A percentile compares a stretch with the other conserved stretches of the same genome.
Evolutionary conservation across 2,888 invertebrate species (phyloP).

Genomic region (Isotomurus palustris): DNA sequence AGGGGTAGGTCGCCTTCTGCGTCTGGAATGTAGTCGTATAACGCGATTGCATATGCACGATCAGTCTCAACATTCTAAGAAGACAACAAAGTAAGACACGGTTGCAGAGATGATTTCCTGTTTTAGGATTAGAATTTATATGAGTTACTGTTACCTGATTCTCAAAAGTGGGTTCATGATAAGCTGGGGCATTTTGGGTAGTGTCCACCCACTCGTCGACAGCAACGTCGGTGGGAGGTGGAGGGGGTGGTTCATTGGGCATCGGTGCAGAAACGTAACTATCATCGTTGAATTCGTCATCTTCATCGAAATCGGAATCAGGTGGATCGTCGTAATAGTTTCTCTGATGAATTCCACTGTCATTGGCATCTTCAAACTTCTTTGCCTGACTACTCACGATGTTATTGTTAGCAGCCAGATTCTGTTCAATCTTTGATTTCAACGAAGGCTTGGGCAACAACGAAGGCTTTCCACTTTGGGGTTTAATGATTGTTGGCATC

Average conservation of each 20-base stretch:
- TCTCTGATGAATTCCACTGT: slow-evolving; percentile 5
- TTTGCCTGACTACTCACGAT: neutral
- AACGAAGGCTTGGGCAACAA: slow-evolving; percentile 18
- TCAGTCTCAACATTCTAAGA: slow-evolving; percentile 15
- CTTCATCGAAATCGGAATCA: slow-evolving; percentile 29
- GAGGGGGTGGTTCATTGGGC: slow-evolving; percentile 42
- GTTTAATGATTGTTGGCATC: slow-evolving; percentile 28
- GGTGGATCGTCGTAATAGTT: slow-evolving; percentile 45
- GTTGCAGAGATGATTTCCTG: no score
- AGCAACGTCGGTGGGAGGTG: slow-evolving; percentile 30
- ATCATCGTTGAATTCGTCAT: slow-evolving; percentile 21
- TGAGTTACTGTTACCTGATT: slow-evolving; percentile 1
- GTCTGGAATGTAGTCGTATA: slow-evolving; percentile 43
- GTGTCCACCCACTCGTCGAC: slow-evolving; percentile 26
- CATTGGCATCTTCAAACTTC: no score
- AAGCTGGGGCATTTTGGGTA: slow-evolving; percentile 16
- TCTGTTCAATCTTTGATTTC: neutral
- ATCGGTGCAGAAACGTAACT: slow-evolving; percentile 34
- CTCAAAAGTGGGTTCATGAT: slow-evolving; percentile 11
- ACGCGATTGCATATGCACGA: slow-evolving; percentile 41
- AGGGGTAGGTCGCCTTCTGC: slow-evolving; percentile 40
- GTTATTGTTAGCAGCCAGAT: neutral
- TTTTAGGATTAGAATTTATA: neutral
- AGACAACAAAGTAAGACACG: neutral
- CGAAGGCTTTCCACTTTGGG: slow-evolving; percentile 10